phyloP scores from a whole-genome alignment of 2,888 invertebrate species.

The Norana najaformis region DNA sequence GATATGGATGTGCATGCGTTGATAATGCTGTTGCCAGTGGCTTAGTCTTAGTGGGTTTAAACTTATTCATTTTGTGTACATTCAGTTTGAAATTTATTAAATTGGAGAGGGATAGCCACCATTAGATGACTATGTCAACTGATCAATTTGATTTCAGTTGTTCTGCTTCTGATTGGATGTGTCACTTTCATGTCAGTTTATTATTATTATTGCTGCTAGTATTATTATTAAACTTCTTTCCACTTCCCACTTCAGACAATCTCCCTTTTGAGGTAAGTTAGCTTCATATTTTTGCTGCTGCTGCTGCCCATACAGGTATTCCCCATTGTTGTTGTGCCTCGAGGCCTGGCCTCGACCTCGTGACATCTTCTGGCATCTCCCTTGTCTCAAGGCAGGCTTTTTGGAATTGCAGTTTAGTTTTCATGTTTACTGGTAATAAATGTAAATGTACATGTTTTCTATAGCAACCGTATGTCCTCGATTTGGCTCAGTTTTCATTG shows the following conservation, averaged over 20 bases:
- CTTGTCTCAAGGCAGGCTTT: background rate
- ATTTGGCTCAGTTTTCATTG: too few species aligned
- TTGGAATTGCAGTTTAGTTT: background rate
- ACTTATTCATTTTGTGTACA: background rate
- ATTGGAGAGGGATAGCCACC: background rate
- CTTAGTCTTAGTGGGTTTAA: background rate
- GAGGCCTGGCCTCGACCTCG: background rate
- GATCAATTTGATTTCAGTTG: background rate
- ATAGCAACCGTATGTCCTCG: too few species aligned
- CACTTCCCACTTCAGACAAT: background rate
- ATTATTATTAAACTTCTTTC: background rate
- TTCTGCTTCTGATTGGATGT: too few species aligned
- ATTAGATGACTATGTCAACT: background rate
- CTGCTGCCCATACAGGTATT: background rate
- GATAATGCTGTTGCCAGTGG: background rate
- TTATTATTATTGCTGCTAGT: background rate
- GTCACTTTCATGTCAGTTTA: background rate
- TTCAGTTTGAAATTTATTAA: background rate
- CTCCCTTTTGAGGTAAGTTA: background rate
- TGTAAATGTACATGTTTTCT: too few species aligned
- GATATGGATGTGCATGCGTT: background rate
- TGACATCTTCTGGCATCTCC: background rate
- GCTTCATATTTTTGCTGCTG: too few species aligned
- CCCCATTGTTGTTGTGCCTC: background rate
- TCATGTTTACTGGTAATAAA: background rate